Percentiles rank a stretch among this genome's conserved stretches.
Evolutionary conservation across 1,140 invertebrate species (phyloP).

Genomic region (Acromyrmex heyeri): DNA sequence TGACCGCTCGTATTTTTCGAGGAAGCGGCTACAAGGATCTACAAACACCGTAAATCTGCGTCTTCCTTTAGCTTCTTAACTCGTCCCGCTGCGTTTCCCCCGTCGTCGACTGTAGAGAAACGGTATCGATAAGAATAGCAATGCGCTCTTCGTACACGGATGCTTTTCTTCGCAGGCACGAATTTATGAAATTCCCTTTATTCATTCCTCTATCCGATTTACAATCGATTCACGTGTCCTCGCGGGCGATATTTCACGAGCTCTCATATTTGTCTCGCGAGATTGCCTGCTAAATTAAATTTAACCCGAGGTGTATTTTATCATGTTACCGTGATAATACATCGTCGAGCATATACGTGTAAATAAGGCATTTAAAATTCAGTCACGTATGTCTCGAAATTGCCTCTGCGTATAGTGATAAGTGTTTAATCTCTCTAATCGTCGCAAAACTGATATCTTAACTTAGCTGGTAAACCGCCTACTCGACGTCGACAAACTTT

Average conservation of each 20-base stretch:
- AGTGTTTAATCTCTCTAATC: slow-evolving; percentile 57
- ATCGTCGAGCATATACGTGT: neutral
- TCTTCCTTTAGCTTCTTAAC: slow-evolving; percentile 61
- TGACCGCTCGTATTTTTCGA: slow-evolving; percentile 51
- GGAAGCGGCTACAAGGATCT: slow-evolving; percentile 56
- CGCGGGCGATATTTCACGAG: slow-evolving; percentile 8
- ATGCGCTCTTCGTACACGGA: neutral
- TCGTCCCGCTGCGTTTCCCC: neutral
- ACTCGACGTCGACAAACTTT: slow-evolving; percentile 34
- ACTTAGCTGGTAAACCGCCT: slow-evolving; percentile 14
- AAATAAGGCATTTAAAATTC: slow-evolving; percentile 42
- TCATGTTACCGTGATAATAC: neutral
- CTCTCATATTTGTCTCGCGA: slow-evolving; percentile 13
- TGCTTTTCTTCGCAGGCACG: neutral
- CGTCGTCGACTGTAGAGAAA: neutral
- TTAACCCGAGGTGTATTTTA: slow-evolving; percentile 4
- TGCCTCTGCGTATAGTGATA: neutral
- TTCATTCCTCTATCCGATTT: slow-evolving; percentile 5
- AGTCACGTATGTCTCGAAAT: slow-evolving; percentile 33
- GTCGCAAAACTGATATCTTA: slow-evolving; percentile 56
- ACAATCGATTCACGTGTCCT: slow-evolving; percentile 18
- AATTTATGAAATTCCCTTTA: slow-evolving; percentile 42
- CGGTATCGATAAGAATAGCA: slow-evolving; percentile 44
- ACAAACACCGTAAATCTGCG: slow-evolving; percentile 71
- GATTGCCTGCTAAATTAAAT: slow-evolving; percentile 51